A percentile compares a stretch with the other conserved stretches of the same genome.
Conservation (phyloP, 2,113 vertebrate species). For the Syrrhaptes paradoxus region DNA sequence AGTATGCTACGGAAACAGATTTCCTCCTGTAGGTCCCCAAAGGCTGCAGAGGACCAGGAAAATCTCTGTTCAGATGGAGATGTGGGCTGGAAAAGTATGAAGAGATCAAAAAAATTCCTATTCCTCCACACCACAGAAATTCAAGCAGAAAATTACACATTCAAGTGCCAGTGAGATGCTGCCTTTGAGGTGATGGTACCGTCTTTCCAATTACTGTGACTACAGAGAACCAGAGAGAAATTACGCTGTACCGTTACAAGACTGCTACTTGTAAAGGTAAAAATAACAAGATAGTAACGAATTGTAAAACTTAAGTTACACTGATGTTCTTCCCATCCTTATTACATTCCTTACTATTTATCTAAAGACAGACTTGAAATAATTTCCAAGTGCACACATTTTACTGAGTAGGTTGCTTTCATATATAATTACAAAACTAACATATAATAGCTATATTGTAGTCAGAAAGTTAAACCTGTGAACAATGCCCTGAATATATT, state of each 20-base stretch:
- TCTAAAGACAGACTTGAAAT: not conserved
- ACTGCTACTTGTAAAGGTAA: not conserved
- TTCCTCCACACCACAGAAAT: not conserved
- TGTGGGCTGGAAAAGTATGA: not conserved
- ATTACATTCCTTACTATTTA: not conserved
- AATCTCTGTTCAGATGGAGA: not conserved
- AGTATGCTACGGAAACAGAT: not conserved
- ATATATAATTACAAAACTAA: not conserved
- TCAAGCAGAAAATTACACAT: not conserved
- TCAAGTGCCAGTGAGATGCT: not conserved
- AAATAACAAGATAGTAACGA: not conserved
- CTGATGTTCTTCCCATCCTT: not conserved
- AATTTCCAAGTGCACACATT: not conserved
- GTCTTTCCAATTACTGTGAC: not conserved
- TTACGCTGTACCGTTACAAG: not conserved
- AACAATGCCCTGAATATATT: not conserved
- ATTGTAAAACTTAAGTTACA: not conserved
- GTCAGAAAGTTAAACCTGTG: not conserved
- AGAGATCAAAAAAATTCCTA: not conserved
- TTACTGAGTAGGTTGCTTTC: not conserved
- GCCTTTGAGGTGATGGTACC: not conserved
- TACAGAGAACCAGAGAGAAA: not conserved
- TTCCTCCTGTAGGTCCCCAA: not conserved
- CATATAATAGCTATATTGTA: not conserved
- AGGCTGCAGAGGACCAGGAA: not conserved